phyloP scores from a whole-genome alignment of 2,797 vertebrate species.

The Cryptoblepharus egeriae region DNA sequence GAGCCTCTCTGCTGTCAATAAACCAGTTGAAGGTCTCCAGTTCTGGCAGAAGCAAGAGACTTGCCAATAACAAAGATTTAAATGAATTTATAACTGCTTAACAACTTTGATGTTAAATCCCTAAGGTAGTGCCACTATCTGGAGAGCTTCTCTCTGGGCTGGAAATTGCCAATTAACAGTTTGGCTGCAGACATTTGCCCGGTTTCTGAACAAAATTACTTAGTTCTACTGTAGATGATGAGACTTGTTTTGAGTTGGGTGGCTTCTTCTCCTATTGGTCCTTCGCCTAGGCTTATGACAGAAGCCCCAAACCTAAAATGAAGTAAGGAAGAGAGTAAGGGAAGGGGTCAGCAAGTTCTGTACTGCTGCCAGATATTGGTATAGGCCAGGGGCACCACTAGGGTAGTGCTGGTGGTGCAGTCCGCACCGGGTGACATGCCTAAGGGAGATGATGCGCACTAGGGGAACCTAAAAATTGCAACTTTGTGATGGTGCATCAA shows the following conservation, averaged over 20 bases:
- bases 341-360: too few relatives aligned
- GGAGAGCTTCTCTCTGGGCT: background rate
- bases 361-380: too few relatives aligned
- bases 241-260: background rate
- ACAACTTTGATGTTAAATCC: background rate
- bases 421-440: too few relatives aligned
- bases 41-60: background rate
- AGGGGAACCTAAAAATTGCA: too few relatives aligned
- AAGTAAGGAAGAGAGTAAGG: too few relatives aligned
- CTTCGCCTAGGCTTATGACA: too few relatives aligned
- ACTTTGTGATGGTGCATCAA: too few relatives aligned
- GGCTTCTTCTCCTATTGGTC: background rate
- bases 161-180: background rate
- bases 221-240: background rate
- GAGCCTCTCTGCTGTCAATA: background rate
- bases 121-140: background rate
- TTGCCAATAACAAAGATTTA: background rate
- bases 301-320: background rate
- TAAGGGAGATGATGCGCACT: too few relatives aligned
- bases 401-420: too few relatives aligned
- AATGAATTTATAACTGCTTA: background rate
- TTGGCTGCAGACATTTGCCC: background rate
- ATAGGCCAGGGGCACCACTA: too few relatives aligned
- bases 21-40: background rate
- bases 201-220: background rate